Evolutionary conservation across 2,113 vertebrate species (phyloP).

Genomic region (Macaca fascicularis): T2T-MFA8v1.1 NC_088394.1:17450001-17450500

Average conservation of each 20-base stretch:
- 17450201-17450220: not conserved
- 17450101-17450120: not conserved
- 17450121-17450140: not conserved
- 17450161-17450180: not conserved
- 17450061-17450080: not conserved
- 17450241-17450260: not conserved
- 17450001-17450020: not conserved
- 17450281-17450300: not conserved
- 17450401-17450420: conserved; percentile 45
- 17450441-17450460: conserved; percentile 30
- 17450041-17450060: not conserved
- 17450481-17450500: not conserved
- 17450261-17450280: not conserved
- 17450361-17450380: not conserved
- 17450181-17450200: not conserved
- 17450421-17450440: conserved; percentile 23
- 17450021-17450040: not conserved
- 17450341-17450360: not conserved
- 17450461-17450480: conserved; percentile 46
- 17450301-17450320: not conserved
- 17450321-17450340: not conserved
- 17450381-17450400: not conserved
- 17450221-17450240: not conserved
- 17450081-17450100: not conserved
- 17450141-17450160: not conserved